A percentile compares a stretch with the other conserved stretches of the same genome.
These are phyloP conservation scores for Varanus salvator DNA, from an alignment of 2,113 vertebrate genomes.

Conservation along the genomic window DNA sequence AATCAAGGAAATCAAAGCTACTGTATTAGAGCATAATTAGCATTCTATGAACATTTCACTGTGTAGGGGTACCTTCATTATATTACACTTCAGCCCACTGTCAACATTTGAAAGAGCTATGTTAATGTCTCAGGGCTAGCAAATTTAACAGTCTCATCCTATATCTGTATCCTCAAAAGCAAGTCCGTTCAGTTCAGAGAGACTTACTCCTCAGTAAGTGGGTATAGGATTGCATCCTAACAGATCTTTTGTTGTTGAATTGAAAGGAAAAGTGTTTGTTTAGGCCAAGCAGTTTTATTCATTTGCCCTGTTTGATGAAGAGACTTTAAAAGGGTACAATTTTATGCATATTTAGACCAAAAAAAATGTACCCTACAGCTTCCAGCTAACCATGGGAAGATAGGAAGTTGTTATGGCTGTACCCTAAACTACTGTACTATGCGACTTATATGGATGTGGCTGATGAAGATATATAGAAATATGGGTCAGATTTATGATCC, in stretches of 20 bases:
- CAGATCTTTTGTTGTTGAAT: not conserved
- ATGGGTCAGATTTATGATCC: conserved; percentile 37
- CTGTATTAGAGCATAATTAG: not conserved
- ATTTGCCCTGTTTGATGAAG: not conserved
- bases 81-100: not conserved
- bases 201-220: too few species aligned
- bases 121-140: conserved; percentile 25
- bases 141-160: conserved; percentile 18
- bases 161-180: too few species aligned
- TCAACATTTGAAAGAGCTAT: not conserved
- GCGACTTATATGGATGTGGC: not conserved
- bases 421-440: not conserved
- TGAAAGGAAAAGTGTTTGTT: not conserved
- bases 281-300: not conserved
- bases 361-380: too few species aligned
- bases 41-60: conserved; percentile 10
- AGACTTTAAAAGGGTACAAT: not conserved
- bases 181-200: too few species aligned
- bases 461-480: not conserved
- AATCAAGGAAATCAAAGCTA: not conserved
- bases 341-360: too few species aligned
- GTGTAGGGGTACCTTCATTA: not conserved
- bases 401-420: too few species aligned
- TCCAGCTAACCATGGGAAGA: too few species aligned
- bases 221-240: not conserved